phyloP scores from a whole-genome alignment of 2,888 invertebrate species.

The Venustoraphidia nigricollis region DNA sequence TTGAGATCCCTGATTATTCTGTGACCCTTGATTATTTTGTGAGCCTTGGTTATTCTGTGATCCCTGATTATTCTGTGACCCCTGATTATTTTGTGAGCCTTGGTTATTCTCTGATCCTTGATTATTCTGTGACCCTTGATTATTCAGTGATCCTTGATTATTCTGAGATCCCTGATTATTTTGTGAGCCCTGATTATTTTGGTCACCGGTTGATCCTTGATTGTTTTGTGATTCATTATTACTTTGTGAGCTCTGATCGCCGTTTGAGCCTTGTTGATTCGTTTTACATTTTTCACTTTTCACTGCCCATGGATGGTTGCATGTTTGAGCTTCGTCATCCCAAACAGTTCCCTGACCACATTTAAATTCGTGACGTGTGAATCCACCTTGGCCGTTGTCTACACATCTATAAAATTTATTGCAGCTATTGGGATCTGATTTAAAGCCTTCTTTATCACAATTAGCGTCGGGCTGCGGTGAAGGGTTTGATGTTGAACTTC shows the following conservation, averaged over 20 bases:
- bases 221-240: not conserved
- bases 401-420: constrained; percentile 67
- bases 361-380: constrained; percentile 49
- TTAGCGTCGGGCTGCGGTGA: constrained; percentile 14
- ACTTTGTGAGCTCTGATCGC: not conserved
- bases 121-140: not conserved
- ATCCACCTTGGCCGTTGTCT: constrained; percentile 38
- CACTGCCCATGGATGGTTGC: constrained; percentile 54
- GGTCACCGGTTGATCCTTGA: not conserved
- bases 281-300: constrained; percentile 16
- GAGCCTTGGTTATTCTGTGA: not conserved
- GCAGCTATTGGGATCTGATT: constrained; percentile 50
- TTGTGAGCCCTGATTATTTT: not conserved
- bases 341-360: constrained; percentile 67
- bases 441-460: constrained; percentile 55
- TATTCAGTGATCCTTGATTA: too few relatives aligned
- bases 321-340: constrained; percentile 50
- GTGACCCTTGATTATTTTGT: not conserved
- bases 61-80: not conserved
- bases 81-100: not conserved
- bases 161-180: not conserved
- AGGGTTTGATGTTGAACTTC: not conserved
- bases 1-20: not conserved
- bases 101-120: not conserved
- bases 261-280: not conserved